phyloP scores from a whole-genome alignment of 1,140 invertebrate species.

The Psilanteris sp. region DNA sequence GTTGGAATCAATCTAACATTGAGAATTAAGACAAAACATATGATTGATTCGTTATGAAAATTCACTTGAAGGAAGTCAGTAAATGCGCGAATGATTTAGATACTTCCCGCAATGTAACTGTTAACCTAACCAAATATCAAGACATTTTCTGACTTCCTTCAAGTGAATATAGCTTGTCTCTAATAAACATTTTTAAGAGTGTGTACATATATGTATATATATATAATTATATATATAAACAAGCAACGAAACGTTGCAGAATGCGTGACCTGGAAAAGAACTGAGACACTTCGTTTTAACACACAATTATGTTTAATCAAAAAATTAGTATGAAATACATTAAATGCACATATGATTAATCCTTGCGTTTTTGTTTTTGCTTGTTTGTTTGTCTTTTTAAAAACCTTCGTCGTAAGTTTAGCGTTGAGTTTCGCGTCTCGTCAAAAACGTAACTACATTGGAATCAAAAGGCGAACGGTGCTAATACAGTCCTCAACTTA shows the following conservation, averaged over 20 bases:
- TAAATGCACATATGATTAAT: constrained; percentile 80
- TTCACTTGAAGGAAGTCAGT: no score
- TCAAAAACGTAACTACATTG: constrained; percentile 74
- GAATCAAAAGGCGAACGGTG: constrained; percentile 68
- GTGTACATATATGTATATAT: no score
- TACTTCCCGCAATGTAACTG: no score
- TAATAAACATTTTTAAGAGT: no score
- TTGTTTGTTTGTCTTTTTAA: constrained; percentile 62
- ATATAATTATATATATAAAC: not conserved
- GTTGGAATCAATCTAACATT: no score
- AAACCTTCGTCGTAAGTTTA: constrained; percentile 68
- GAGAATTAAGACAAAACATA: no score
- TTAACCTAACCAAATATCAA: no score
- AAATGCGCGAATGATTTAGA: no score
- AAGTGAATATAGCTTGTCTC: no score
- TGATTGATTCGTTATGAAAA: no score
- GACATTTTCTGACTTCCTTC: no score
- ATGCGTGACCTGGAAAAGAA: constrained; percentile 70
- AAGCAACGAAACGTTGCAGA: not conserved
- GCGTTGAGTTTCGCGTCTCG: constrained; percentile 40
- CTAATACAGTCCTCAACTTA: constrained; percentile 63
- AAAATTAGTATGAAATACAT: constrained; percentile 81
- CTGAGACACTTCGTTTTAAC: constrained; percentile 71
- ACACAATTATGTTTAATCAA: constrained; percentile 80
- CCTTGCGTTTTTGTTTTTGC: constrained; percentile 71